Evolutionary conservation across 2,797 vertebrate genomes (phyloP), one percentile per base, ranked within the genome.

Genomic region (Chelon auratus): DNA sequence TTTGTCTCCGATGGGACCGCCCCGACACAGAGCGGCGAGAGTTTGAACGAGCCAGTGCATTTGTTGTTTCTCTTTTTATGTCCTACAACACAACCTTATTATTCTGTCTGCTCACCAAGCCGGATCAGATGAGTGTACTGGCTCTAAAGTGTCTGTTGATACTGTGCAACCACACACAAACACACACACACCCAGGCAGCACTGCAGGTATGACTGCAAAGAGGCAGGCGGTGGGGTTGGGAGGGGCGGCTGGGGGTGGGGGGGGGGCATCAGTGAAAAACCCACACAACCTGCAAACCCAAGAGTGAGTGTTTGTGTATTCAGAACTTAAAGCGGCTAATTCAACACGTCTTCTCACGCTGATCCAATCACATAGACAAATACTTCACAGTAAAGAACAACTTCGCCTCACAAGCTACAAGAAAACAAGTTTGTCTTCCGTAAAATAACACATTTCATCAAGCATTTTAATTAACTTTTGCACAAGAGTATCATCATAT

Each of bases 51-150:
- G 72, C 65, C 24, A 26, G 24, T 26, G 24, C 24, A 26, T 26
- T 26, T 26, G 24, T 82, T 75, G 77, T 33, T 7, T 33, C 84
- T 81, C 69, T 76, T 87, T 83, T 81, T 83, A 75, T 74, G 72
- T 81, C 81, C 82, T 82, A 83, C 68, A 81, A 77, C 72, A 79
- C 73, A 85, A 83, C 80, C 75, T 82, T 74, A 80, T 83, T 76
- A 88, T 87, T 89, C 71, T 71, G 54, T 72, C 65, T 72, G 68
- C 68, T 84, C 40, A 59, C 77, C 68, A 78, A 74, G 75, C 65
- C 5, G 39, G 37, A 80, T 78, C 80, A 76, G 71, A 82, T 70
- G 74, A 83, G 77, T 66, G 71, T 76, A 68, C 68, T 59, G 58
- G 77, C 63, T 75, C 67, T 69, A 74, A 83, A 80, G 73, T 81